Evolutionary conservation across 64 coral and sea anemone species (phyloP), one percentile per base, ranked within the genome.

Genomic region (Porites australiensis): DNA sequence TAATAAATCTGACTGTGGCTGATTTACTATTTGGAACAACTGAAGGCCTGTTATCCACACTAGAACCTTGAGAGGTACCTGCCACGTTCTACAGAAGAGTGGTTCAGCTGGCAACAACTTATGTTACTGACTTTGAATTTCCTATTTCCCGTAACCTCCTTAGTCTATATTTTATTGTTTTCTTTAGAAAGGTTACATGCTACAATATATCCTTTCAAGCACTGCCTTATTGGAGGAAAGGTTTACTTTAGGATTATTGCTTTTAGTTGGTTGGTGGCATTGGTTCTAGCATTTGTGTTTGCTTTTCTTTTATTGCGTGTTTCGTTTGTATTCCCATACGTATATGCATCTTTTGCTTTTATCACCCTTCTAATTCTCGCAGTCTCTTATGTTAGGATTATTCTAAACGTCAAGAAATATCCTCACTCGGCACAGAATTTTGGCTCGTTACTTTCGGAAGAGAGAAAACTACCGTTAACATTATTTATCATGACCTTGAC

Each of bases 171-270:
- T 2, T 1, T 44, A 13, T 45, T 48, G 15, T 13, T 74, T 3
- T 74, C 71, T 13, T 15, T 74, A 74, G 71, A 74, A 3, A 27
- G 71, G 6, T 12, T 74, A 6, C 71, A 74, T 3, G 55, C 78
- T 8, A 81, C 78, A 18, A 5, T 81, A 45, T 81, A 27, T 62
- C 78, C 78, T 8, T 81, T 62, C 11, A 81, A 11, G 57, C 78
- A 81, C 55, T 81, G 12, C 18, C 45, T 14, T 44, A 62, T 63
- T 22, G 13, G 53, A 55, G 16, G 63, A 27, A 8, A 10, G 78
- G 4, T 81, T 44, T 81, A 81, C 37, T 61, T 81, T 19, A 81
- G 18, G 18, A 43, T 55, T 14, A 62, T 81, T 0, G 18, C 45
- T 8, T 59, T 3, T 58, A 81, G 53, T 44, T 81, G 78, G 78